Conservation (phyloP, 2,888 invertebrate genomes). For the Trachelus iudaicus region DNA sequence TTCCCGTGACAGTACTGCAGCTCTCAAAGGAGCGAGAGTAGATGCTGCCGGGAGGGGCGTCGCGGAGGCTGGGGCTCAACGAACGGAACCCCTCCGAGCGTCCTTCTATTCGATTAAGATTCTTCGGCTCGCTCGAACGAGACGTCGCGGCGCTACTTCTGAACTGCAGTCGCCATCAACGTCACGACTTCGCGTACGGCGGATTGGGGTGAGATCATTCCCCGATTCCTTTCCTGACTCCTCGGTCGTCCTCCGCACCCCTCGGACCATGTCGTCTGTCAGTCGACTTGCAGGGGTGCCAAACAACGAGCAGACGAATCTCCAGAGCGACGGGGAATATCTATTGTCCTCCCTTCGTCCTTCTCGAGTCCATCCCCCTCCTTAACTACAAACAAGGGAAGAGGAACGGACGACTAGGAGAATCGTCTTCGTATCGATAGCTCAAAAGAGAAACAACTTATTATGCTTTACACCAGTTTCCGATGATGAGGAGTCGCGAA, state of each 20-base stretch:
- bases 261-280: conserved; percentile 46
- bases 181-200: conserved; percentile 33
- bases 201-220: conserved; percentile 33
- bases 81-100: background rate
- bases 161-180: conserved; percentile 22
- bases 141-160: conserved; percentile 30
- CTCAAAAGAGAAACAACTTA: no score
- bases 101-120: conserved; percentile 46
- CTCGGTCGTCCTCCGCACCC: conserved; percentile 30
- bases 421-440: no score
- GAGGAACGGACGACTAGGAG: no score
- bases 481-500: no score
- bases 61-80: background rate
- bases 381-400: no score
- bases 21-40: background rate
- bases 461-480: no score
- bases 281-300: conserved; percentile 38
- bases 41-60: background rate
- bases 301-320: conserved; percentile 26
- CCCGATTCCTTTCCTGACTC: conserved; percentile 12
- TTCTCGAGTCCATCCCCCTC: no score
- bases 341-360: background rate
- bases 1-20: conserved; percentile 32
- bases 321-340: background rate
- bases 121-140: conserved; percentile 23